Percentiles rank a stretch among this genome's conserved stretches.
phyloP scores from a whole-genome alignment of 2,888 invertebrate species.

The Geophilus truncorum region DNA sequence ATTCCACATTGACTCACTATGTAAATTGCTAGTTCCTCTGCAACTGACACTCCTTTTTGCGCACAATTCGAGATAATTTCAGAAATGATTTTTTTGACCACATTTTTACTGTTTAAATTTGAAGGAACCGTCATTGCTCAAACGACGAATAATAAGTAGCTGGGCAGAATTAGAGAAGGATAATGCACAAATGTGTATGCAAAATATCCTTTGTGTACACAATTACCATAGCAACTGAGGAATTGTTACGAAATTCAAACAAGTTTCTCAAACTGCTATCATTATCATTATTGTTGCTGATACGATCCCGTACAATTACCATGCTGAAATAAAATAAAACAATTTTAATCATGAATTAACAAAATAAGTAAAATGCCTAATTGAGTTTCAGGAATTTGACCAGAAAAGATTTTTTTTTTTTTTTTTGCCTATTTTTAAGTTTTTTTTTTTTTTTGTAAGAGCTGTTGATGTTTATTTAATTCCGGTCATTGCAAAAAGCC shows the following conservation, averaged over 20 bases:
- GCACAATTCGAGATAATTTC: constrained; percentile 1
- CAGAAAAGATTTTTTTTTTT: too few relatives aligned
- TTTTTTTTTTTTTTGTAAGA: too few relatives aligned
- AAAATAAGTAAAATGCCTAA: too few relatives aligned
- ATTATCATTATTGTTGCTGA: too few relatives aligned
- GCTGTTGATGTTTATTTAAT: too few relatives aligned
- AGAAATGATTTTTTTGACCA: neutral
- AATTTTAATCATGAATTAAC: too few relatives aligned
- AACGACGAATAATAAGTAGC: neutral
- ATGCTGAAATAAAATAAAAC: too few relatives aligned
- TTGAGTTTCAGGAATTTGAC: too few relatives aligned
- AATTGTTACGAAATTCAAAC: neutral
- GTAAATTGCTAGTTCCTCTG: constrained; percentile 20
- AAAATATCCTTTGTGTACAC: neutral
- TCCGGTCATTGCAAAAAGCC: too few relatives aligned
- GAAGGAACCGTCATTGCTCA: neutral
- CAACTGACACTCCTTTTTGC: neutral
- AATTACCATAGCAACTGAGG: neutral
- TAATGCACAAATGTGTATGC: neutral
- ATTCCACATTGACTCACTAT: neutral
- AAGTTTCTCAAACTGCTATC: too few relatives aligned
- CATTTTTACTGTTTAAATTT: constrained; percentile 15
- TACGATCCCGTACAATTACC: too few relatives aligned
- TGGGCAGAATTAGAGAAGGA: neutral
- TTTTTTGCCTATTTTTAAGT: too few relatives aligned